Conservation (phyloP, 2,797 vertebrate species). For the Vultur gryphus region DNA sequence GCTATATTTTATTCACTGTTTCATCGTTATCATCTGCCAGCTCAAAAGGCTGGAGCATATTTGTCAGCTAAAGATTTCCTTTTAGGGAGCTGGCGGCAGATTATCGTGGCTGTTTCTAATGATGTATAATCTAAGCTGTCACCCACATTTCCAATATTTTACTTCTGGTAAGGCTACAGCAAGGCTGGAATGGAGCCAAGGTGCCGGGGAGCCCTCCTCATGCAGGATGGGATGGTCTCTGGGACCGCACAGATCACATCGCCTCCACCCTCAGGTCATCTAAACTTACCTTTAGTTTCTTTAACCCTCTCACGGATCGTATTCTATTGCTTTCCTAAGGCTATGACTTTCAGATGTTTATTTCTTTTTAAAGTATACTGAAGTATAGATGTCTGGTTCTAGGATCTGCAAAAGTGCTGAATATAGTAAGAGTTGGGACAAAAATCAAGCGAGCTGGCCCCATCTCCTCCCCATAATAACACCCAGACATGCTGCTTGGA, state of each 20-base stretch:
- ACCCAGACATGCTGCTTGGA: neutral
- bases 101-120: conserved; percentile 2
- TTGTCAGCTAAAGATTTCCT: conserved; percentile 41
- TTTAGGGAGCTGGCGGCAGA: conserved; percentile 5
- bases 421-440: neutral
- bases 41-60: neutral
- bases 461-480: neutral
- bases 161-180: neutral
- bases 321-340: neutral
- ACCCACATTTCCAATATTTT: conserved; percentile 29
- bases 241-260: neutral
- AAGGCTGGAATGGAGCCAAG: neutral
- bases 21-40: conserved; percentile 21
- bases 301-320: neutral
- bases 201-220: neutral
- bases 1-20: neutral
- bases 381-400: neutral
- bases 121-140: conserved; percentile 39
- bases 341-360: fast-evolving
- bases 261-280: neutral
- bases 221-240: fast-evolving
- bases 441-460: neutral
- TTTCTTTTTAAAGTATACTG: neutral
- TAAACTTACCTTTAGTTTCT: neutral
- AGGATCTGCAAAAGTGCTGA: neutral